These are phyloP conservation scores for Falcaria lacertinaria DNA, from an alignment of 2,888 invertebrate species.

Conservation along the genomic window DNA sequence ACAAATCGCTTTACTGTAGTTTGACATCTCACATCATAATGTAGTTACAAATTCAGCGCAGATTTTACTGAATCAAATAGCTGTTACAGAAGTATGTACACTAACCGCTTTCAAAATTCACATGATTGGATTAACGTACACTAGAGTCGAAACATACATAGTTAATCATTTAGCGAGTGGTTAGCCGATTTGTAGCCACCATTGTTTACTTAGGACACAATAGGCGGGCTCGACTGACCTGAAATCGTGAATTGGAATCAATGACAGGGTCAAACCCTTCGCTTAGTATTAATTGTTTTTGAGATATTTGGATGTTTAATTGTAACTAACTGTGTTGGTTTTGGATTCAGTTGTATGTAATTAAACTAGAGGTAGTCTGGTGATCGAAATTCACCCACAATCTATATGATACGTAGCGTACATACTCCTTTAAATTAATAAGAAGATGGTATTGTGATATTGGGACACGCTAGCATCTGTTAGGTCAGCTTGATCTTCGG, in stretches of 20 bases:
- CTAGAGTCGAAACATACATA: neutral
- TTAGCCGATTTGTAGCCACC: slow-evolving; percentile 12
- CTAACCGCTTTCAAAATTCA: neutral
- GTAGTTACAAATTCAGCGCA: no score
- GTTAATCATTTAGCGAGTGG: neutral
- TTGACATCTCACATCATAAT: no score
- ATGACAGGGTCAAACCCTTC: slow-evolving; percentile 12
- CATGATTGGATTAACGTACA: neutral
- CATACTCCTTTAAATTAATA: no score
- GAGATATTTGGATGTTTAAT: slow-evolving; percentile 6
- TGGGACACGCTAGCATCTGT: no score
- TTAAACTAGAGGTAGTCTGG: no score
- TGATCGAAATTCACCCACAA: no score
- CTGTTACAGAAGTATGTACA: neutral
- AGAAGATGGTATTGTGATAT: no score
- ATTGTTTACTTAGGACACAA: slow-evolving; percentile 18
- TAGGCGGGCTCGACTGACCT: slow-evolving; percentile 16
- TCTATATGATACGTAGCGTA: no score
- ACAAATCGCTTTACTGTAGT: no score
- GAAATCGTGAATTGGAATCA: slow-evolving; percentile 10
- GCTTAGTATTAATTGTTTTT: slow-evolving; percentile 15
- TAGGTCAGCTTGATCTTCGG: no score
- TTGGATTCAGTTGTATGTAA: neutral
- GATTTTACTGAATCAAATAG: no score
- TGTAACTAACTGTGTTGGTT: slow-evolving; percentile 7